Base-by-base conservation (phyloP, 2,888 invertebrate genomes). In the Lasioglossum marginatum region DNA sequence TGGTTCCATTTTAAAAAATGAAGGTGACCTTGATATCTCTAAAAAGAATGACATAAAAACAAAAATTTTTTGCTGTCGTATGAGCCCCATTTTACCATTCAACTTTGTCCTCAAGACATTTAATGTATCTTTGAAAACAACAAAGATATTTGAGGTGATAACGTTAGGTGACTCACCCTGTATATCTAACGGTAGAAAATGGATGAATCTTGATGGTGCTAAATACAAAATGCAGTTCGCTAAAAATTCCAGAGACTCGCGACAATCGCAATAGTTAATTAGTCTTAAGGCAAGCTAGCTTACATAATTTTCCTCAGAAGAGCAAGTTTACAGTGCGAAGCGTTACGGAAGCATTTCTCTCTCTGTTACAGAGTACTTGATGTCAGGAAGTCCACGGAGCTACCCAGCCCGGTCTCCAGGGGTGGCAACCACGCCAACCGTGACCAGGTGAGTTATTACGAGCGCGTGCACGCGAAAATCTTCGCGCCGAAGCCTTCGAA, bases 381-480 rank as follows among this genome's bases (percentile, higher is more conserved):
- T 95, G 95, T 94, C 95, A 71, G 95, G 95, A 86, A 95, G 94
- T 91, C 95, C 95, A 78, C 92, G 95, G 84, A 94, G 92, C 83
- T 95, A 95, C 90, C 94, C 95, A 31, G 93, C 94, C 57, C 90
- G 94, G 63, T 94, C 94, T 85, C 94, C 94, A 23, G 94, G 93
- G 86, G 93, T 94, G 57, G 93, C 93, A 71, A 92, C 93, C 82
- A 94, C 93, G 85, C 94, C 93, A 84, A 94, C 93, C 70, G 91
- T 94, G 83, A 94, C 93, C 86, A 93, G 93, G 93, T 94, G 87
- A 93, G 93, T 89, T 85, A 75, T 68, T 68, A 60, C 27, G 48
- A 63, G 40, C 40, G 45, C 37, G 70, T 40, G 71, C 40, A 34
- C 74, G 34, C 72, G 81, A 89, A 45, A 89, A 91, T 85, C 86